Base-by-base conservation (phyloP, 2,888 invertebrate species). In the Stenurella melanura region DNA sequence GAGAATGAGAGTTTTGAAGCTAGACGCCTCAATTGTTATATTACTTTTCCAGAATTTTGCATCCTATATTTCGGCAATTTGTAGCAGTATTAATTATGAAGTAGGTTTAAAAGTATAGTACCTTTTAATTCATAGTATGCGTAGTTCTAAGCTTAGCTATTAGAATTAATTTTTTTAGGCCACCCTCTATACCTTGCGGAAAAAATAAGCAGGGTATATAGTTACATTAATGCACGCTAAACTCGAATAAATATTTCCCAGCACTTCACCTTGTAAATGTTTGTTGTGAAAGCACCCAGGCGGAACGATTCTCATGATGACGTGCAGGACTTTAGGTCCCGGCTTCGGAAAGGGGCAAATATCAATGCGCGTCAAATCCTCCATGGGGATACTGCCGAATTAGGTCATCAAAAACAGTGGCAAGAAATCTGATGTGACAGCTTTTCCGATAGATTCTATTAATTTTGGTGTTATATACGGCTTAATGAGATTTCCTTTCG, bases 391-490 rank as follows among this genome's bases (percentile, higher is more conserved):
- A 38, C 38, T 4, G 17, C 34, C 30, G 54, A 72, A 72, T 72
- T 72, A 30, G 63, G 72, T 61, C 72, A 72, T 72, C 72, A 30
- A 63, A 72, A 63, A 72, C 72, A 72, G 61, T 30, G 10, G 56
- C 50, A 72, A 72, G 63, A 63, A 63, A 72, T 72, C 38, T 19
- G 63, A 63, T 63, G 61, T 63, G 72, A 72, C 72, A 72, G 72
- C 72, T 42, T 54, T 38, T 30, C 63, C 38, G 72, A 72, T 72
- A 26, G 70, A 34, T 70, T 69, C 57, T 69, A 57, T 67, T 67
- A 54, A 67, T 69, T 69, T 69, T 15, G 57, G 26, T 34, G 57
- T 69, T 69, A 58, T 15, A 30, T 17, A 57, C 17, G 42, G 50
- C n/a, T 56, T 58, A 69, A 69, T 57, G 56, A 34, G 54, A 68